These are phyloP conservation scores for Rhingia rostrata DNA, from an alignment of 2,888 invertebrate genomes.

Conservation along the genomic window DNA sequence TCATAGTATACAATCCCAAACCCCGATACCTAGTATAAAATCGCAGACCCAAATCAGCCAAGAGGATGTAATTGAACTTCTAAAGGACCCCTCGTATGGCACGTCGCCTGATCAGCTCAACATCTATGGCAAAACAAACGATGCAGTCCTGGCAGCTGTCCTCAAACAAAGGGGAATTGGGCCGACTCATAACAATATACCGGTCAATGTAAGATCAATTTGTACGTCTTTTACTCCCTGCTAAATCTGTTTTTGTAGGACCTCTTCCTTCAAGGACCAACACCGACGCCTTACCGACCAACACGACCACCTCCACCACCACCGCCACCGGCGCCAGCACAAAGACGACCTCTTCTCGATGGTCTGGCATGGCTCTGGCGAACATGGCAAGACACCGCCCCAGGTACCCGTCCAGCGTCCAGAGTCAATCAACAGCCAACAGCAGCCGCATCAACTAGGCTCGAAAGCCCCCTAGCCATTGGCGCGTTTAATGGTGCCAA, in stretches of 20 bases:
- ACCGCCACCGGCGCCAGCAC: conserved; percentile 81
- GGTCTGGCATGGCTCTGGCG: conserved; percentile 86
- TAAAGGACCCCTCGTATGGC: conserved; percentile 77
- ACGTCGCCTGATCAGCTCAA: conserved; percentile 76
- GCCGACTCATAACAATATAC: conserved; percentile 84
- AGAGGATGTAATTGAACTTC: conserved; percentile 75
- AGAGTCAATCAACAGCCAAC: conserved; percentile 56
- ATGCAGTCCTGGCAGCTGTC: conserved; percentile 88
- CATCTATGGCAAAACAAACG: conserved; percentile 86
- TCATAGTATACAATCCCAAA: conserved; percentile 79
- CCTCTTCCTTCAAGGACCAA: conserved; percentile 84
- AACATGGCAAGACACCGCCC: conserved; percentile 85
- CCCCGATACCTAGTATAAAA: conserved; percentile 78
- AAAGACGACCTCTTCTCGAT: conserved; percentile 84
- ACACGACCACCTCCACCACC: conserved; percentile 72
- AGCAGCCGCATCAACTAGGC: conserved; percentile 64
- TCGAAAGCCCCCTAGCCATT: conserved; percentile 78
- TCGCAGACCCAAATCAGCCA: conserved; percentile 75
- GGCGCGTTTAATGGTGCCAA: conserved; percentile 33
- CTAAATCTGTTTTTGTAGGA: conserved; percentile 80
- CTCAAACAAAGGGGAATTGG: conserved; percentile 89
- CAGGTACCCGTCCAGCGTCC: conserved; percentile 82
- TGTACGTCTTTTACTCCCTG: too few relatives aligned
- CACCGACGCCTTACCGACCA: conserved; percentile 78
- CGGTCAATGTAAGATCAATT: conserved; percentile 76